Base-by-base conservation (phyloP, 2,888 invertebrate species). In the Brachylomia viminalis region DNA sequence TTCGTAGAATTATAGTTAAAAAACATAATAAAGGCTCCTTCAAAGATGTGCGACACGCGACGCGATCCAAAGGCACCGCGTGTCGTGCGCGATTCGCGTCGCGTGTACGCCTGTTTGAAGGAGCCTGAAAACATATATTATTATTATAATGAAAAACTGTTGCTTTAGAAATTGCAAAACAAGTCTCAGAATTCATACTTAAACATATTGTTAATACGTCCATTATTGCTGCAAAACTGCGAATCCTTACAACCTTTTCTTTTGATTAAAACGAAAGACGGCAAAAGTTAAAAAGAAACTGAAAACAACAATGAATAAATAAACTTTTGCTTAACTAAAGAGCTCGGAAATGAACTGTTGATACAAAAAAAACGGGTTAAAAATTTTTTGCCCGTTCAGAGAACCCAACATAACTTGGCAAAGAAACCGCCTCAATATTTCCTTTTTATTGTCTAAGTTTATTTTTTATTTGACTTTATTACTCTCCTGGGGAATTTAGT, bases 391-490 rank as follows among this genome's bases (percentile, higher is more conserved):
- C 38, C 49, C 52, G 56, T 72, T 45, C 38, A 27, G 72, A 68
- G 45, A 54, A 67, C 54, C 47, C 33, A 38, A 59, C 30, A 65
- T 71, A 81, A 79, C 82, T 82, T 74, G 59, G 33, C 62, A 75
- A 66, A 71, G 56, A 27, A 77, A 33, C 66, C 58, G 72, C 76
- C 64, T 38, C 66, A 30, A 89, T 86, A 80, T 83, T 82, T 79
- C 66, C 61, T 77, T 79, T 83, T 87, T 85, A 83, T 74, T 79
- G 68, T 76, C 62, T 8, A 73, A 75, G 66, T 85, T 82, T 76
- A 73, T 86, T 80, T 74, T 86, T 86, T 82, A 82, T 83, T 82
- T 27, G 61, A 80, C 33, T 2, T 69, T 79, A 88, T 85, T 76
- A 71, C 67, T 67, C 79, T 67, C 79, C 7, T 2, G 83, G 59